Percentiles rank a stretch among this genome's conserved stretches.
Evolutionary conservation across 2,888 invertebrate species (phyloP).

Genomic region (Limnephilus marmoratus): DNA sequence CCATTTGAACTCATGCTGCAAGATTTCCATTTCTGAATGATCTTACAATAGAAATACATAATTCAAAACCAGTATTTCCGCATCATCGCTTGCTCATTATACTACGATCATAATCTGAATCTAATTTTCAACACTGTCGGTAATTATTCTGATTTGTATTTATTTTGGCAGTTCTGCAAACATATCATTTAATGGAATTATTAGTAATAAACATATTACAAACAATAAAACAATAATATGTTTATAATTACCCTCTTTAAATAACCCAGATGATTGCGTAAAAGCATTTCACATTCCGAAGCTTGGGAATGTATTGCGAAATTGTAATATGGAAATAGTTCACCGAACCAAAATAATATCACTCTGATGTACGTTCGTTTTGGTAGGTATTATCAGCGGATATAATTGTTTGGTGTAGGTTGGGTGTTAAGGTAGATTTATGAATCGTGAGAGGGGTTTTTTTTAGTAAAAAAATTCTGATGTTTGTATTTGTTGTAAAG

Average conservation of each 20-base stretch:
- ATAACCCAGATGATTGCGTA: not conserved
- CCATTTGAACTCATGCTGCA: not conserved
- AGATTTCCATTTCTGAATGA: not conserved
- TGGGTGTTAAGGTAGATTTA: no score
- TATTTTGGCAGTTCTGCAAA: not conserved
- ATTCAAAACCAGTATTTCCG: not conserved
- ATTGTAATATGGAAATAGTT: not conserved
- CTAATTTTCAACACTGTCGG: not conserved
- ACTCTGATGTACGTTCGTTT: not conserved
- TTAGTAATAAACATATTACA: not conserved
- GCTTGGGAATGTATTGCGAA: not conserved
- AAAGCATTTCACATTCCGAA: not conserved
- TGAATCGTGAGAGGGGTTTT: no score
- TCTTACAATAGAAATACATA: not conserved
- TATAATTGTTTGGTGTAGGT: not conserved
- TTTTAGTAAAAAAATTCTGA: no score
- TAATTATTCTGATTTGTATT: not conserved
- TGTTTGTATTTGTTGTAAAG: no score
- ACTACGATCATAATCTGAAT: not conserved
- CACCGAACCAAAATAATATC: not conserved
- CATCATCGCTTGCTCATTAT: not conserved
- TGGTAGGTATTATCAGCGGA: not conserved
- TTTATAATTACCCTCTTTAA: not conserved
- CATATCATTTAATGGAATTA: not conserved
- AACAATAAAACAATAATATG: no score